phyloP scores from a whole-genome alignment of 2,113 vertebrate genomes.

The Hipposideros armiger region DNA sequence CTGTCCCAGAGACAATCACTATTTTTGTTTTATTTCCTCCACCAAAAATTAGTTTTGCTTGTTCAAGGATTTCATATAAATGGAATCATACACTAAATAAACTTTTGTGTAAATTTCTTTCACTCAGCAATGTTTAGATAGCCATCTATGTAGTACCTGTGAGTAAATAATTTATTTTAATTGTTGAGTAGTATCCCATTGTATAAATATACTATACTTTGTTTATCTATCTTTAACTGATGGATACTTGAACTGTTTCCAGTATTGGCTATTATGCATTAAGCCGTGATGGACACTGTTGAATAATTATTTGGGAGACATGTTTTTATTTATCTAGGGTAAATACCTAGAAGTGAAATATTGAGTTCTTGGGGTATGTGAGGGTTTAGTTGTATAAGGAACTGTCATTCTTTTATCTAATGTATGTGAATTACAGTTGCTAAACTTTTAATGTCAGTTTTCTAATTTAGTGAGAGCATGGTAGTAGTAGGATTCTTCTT shows the following conservation, averaged over 20 bases:
- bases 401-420: not conserved
- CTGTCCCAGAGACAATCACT: not conserved
- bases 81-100: not conserved
- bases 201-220: not conserved
- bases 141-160: not conserved
- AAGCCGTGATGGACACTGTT: not conserved
- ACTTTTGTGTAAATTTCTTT: not conserved
- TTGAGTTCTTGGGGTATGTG: not conserved
- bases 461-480: not conserved
- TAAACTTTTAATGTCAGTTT: not conserved
- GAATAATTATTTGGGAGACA: not conserved
- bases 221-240: not conserved
- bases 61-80: not conserved
- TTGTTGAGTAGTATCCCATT: not conserved
- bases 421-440: not conserved
- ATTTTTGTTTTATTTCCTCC: not conserved
- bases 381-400: not conserved
- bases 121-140: not conserved
- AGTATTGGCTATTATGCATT: not conserved
- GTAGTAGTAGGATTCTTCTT: not conserved
- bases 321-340: not conserved
- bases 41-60: not conserved
- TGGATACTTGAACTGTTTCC: not conserved
- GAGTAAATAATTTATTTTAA: not conserved
- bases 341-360: conserved; percentile 1